A percentile compares a stretch with the other conserved stretches of the same genome.
Conservation (phyloP, 2,888 invertebrate species). For the Eristalinus aeneus region DNA sequence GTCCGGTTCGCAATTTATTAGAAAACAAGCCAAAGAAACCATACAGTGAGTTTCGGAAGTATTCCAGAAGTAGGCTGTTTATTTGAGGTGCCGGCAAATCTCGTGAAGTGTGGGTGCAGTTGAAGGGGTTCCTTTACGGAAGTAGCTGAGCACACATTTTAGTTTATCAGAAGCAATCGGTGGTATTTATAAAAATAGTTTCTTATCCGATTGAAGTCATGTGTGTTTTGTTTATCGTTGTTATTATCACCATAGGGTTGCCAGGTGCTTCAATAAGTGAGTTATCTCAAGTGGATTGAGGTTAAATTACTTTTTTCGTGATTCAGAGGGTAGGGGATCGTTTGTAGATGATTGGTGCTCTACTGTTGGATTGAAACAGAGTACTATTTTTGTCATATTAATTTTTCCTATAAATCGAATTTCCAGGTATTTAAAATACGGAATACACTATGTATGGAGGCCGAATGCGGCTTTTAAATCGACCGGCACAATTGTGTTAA, state of each 20-base stretch:
- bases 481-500: too few relatives aligned
- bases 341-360: not conserved
- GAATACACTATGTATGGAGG: too few relatives aligned
- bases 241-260: not conserved
- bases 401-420: too few relatives aligned
- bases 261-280: not conserved
- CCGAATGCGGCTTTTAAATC: too few relatives aligned
- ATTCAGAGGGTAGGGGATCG: not conserved
- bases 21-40: slow-evolving; percentile 47
- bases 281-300: too few relatives aligned
- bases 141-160: not conserved
- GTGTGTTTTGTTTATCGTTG: not conserved
- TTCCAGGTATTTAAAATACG: too few relatives aligned
- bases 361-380: not conserved
- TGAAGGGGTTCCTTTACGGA: not conserved
- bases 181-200: not conserved
- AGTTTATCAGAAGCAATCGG: not conserved
- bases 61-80: not conserved
- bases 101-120: not conserved
- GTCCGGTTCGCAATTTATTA: slow-evolving; percentile 27
- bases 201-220: not conserved
- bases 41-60: slow-evolving; percentile 48
- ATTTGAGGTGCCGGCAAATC: not conserved
- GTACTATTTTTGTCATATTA: too few relatives aligned
- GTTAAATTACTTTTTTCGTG: too few relatives aligned